Conservation (phyloP, 2,797 vertebrate genomes). For the Epinephelus coioides region DNA sequence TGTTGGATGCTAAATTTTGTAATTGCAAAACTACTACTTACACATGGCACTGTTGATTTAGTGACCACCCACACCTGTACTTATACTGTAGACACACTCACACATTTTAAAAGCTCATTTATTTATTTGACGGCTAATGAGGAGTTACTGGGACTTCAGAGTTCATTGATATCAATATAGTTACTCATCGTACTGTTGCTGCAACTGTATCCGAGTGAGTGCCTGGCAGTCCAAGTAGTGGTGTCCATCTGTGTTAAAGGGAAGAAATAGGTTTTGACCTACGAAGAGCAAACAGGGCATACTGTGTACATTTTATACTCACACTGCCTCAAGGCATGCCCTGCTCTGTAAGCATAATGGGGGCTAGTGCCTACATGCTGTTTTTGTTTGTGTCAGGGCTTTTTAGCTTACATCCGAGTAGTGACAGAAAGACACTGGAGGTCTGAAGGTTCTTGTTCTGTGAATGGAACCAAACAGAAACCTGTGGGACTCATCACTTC, state of each 20-base stretch:
- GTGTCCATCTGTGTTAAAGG: constrained; percentile 2
- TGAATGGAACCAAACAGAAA: constrained; percentile 27
- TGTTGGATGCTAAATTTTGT: not conserved
- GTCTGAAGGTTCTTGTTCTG: constrained; percentile 24
- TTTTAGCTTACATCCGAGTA: constrained; percentile 31
- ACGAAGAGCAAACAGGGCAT: constrained; percentile 35
- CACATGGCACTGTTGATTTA: not conserved
- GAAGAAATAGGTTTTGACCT: constrained; percentile 20
- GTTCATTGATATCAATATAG: constrained; percentile 8
- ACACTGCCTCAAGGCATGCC: constrained; percentile 25
- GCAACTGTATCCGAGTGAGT: constrained; percentile 12
- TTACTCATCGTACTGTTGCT: constrained; percentile 5
- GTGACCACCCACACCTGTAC: not conserved
- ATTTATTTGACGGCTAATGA: not conserved
- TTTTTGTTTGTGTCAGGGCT: constrained; percentile 52
- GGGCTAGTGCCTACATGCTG: constrained; percentile 29
- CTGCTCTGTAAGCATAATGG: constrained; percentile 45
- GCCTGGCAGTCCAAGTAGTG: not conserved
- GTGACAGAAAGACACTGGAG: constrained; percentile 34
- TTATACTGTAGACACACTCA: not conserved
- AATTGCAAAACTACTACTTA: not conserved
- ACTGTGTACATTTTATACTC: constrained; percentile 42
- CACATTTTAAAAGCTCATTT: constrained; percentile 3
- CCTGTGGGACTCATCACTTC: constrained; percentile 22
- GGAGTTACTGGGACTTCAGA: not conserved